These are phyloP conservation scores for Hemichromis elongatus DNA, from an alignment of 2,113 vertebrate genomes.

Conservation along the genomic window DNA sequence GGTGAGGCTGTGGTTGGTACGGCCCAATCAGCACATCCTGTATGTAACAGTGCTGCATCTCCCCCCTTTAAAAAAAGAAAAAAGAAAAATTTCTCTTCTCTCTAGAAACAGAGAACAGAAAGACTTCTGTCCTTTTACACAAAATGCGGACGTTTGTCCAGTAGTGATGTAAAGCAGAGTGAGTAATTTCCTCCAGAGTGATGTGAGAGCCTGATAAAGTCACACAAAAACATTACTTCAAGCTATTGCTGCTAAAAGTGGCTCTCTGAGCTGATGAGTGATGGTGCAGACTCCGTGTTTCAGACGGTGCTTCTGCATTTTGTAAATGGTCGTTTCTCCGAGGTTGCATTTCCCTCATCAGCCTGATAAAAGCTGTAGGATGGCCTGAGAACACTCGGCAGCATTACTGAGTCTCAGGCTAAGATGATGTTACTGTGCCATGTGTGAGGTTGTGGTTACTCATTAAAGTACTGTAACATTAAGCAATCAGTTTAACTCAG, in stretches of 20 bases:
- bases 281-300: neutral
- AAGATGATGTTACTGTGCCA: neutral
- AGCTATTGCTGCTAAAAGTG: neutral
- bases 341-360: neutral
- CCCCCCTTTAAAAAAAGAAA: neutral
- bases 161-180: neutral
- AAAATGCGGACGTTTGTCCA: neutral
- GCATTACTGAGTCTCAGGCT: no score
- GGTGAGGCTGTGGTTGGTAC: neutral
- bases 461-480: neutral
- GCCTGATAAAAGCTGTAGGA: neutral
- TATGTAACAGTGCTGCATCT: no score
- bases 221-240: neutral
- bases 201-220: rapidly evolving
- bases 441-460: neutral
- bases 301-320: neutral
- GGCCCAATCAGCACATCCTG: neutral
- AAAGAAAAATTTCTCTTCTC: neutral
- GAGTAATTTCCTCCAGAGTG: neutral
- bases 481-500: neutral
- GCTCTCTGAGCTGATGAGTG: neutral
- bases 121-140: neutral
- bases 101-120: neutral
- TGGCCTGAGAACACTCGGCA: no score
- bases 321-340: neutral